These are phyloP conservation scores for Calameuta filiformis DNA, from an alignment of 2,888 invertebrate genomes.

Conservation along the genomic window DNA sequence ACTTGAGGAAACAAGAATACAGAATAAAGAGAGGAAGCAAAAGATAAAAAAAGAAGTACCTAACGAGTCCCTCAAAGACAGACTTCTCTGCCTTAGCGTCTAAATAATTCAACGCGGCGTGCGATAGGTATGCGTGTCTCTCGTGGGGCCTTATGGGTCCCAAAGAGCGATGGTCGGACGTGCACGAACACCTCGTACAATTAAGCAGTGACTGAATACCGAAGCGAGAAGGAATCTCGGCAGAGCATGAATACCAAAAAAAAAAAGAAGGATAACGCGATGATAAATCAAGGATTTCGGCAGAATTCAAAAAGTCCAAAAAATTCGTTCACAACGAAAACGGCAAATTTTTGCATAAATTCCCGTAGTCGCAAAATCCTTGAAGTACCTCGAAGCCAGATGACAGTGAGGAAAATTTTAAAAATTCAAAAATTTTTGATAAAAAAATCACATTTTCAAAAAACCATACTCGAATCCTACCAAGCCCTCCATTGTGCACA, in stretches of 20 bases:
- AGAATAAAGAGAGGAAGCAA: slow-evolving; percentile 28
- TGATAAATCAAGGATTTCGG: background rate
- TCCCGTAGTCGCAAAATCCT: fast-evolving
- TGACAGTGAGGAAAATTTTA: too few relatives aligned
- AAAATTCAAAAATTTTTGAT: background rate
- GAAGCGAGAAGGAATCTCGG: slow-evolving; percentile 25
- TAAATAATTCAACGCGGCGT: slow-evolving; percentile 41
- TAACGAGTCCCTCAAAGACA: background rate
- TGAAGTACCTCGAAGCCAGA: background rate
- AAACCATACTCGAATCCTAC: background rate
- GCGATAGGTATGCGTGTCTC: slow-evolving; percentile 38
- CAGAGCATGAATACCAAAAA: slow-evolving; percentile 37
- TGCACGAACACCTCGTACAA: slow-evolving; percentile 44
- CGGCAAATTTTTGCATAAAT: background rate
- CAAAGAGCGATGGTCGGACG: slow-evolving; percentile 21
- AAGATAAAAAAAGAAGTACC: slow-evolving; percentile 15
- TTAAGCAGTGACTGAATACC: slow-evolving; percentile 43
- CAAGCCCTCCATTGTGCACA: background rate
- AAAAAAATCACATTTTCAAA: background rate
- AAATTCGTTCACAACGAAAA: background rate
- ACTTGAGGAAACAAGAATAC: slow-evolving; percentile 11
- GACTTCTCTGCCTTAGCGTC: slow-evolving; percentile 17
- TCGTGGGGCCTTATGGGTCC: slow-evolving; percentile 8
- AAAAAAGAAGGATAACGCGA: background rate
- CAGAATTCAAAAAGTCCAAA: background rate